Evolutionary conservation across 2,797 vertebrate species (phyloP).

Genomic region (Protosalanx chinensis): DNA sequence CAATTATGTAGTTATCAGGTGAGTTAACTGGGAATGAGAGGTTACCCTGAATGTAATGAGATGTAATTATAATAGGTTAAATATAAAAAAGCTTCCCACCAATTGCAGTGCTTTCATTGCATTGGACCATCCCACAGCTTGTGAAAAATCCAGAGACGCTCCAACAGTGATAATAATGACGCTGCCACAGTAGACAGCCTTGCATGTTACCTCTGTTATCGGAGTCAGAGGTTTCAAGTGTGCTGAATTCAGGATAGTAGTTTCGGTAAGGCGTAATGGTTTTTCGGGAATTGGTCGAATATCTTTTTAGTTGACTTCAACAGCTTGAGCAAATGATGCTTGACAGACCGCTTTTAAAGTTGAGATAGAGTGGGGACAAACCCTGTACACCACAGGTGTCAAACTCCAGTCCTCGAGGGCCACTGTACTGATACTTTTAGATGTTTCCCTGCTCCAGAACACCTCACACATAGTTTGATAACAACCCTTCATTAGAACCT

Average conservation of each 20-base stretch:
- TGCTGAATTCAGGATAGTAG: too few species aligned
- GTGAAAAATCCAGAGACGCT: not conserved
- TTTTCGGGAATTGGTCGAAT: not conserved
- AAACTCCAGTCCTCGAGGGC: too few species aligned
- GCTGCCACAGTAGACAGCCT: too few species aligned
- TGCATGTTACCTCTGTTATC: too few species aligned
- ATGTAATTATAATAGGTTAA: slow-evolving; percentile 8
- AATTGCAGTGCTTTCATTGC: too few species aligned
- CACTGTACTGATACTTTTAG: too few species aligned
- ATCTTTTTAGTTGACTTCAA: not conserved
- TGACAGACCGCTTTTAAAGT: not conserved
- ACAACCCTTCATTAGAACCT: too few species aligned
- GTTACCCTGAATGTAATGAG: not conserved
- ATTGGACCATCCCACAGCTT: slow-evolving; percentile 3
- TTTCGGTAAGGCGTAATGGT: slow-evolving; percentile 2
- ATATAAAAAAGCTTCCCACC: slow-evolving; percentile 15
- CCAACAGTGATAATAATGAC: not conserved
- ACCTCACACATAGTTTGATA: too few species aligned
- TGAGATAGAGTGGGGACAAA: slow-evolving; percentile 28
- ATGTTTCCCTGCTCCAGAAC: too few species aligned
- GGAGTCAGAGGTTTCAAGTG: too few species aligned
- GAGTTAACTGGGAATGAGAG: not conserved
- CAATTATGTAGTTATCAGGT: not conserved
- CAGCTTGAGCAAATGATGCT: not conserved
- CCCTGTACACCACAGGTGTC: not conserved